Conservation (phyloP, 2,888 invertebrate species). For the Branchipolynoe longqiensis region DNA sequence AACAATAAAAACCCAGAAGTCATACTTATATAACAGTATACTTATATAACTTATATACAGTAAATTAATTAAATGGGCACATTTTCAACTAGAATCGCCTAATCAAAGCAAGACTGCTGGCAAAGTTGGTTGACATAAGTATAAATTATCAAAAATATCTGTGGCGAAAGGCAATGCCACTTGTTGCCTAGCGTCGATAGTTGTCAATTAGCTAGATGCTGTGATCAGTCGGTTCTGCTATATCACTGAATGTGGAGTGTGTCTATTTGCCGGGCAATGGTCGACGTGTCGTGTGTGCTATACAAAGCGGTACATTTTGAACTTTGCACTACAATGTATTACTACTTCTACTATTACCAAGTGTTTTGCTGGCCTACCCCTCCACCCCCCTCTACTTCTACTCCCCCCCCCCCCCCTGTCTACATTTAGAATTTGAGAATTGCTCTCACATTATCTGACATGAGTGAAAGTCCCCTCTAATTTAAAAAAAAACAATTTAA, state of each 20-base stretch:
- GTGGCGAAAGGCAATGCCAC: neutral
- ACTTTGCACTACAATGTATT: neutral
- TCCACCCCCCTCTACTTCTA: too few relatives aligned
- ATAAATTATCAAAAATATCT: neutral
- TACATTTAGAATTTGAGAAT: too few relatives aligned
- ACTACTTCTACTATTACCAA: neutral
- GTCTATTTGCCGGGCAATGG: neutral
- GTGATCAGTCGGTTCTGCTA: slow-evolving; percentile 22
- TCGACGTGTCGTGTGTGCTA: neutral
- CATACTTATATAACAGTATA: neutral
- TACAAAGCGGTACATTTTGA: neutral
- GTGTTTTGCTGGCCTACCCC: too few relatives aligned
- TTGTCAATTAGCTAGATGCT: neutral
- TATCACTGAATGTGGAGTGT: neutral
- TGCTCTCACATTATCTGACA: neutral
- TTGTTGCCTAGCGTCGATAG: neutral
- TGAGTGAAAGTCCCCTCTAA: neutral
- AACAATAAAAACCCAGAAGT: neutral
- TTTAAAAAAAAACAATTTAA: neutral
- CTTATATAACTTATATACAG: neutral
- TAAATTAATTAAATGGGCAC: neutral
- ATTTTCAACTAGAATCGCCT: neutral
- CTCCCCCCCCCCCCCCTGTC: too few relatives aligned
- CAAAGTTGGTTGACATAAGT: neutral
- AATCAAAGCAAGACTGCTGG: neutral